Conservation (phyloP, 2,113 vertebrate species). For the Alethe diademata region DNA sequence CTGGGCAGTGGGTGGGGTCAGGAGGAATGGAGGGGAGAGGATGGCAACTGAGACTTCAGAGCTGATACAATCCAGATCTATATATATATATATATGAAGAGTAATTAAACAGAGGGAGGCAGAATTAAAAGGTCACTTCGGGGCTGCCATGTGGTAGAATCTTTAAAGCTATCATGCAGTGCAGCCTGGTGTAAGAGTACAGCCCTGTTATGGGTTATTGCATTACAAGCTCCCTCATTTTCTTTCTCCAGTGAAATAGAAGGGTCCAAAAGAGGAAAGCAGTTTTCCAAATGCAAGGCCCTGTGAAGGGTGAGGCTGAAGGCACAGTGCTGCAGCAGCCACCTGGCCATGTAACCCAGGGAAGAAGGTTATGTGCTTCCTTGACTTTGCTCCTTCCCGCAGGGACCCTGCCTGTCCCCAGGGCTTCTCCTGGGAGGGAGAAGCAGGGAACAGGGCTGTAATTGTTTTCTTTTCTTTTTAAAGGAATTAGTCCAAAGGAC, state of each 20-base stretch:
- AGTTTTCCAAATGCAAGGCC: neutral
- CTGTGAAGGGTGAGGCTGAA: neutral
- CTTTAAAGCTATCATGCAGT: neutral
- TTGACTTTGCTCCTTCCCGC: neutral
- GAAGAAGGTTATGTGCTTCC: neutral
- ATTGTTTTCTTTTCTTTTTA: neutral
- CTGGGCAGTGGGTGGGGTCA: rapidly evolving
- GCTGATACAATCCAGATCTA: neutral
- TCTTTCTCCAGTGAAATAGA: neutral
- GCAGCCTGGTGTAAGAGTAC: neutral
- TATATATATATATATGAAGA: neutral
- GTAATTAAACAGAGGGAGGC: conserved; percentile 36
- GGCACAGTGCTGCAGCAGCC: neutral
- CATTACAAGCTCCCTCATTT: neutral
- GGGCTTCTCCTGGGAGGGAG: neutral
- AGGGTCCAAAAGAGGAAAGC: neutral
- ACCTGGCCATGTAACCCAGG: neutral
- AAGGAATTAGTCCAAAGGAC: neutral
- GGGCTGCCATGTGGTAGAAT: neutral
- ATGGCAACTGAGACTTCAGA: neutral
- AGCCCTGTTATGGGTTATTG: neutral
- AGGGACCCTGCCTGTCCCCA: neutral
- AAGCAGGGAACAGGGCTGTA: neutral
- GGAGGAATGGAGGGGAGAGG: neutral
- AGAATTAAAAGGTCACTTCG: conserved; percentile 47